phyloP scores from a whole-genome alignment of 2,797 vertebrate species.

The Catharus ustulatus region DNA sequence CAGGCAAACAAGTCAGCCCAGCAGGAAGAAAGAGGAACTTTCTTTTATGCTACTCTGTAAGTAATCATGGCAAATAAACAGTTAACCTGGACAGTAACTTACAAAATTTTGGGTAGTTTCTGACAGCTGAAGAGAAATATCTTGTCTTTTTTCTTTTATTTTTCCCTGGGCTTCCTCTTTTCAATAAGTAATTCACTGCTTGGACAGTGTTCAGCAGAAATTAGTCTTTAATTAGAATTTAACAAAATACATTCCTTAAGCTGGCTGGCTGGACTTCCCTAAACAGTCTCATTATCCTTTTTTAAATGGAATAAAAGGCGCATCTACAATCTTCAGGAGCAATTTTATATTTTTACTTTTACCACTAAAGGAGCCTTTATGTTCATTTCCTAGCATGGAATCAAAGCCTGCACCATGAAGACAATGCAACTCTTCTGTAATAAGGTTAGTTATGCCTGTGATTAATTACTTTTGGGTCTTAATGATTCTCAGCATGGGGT shows the following conservation, averaged over 20 bases:
- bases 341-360: slow-evolving; percentile 9
- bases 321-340: background rate
- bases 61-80: background rate
- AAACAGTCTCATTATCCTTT: slow-evolving; percentile 11
- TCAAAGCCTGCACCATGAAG: background rate
- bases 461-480: slow-evolving; percentile 29
- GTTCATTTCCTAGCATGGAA: slow-evolving; percentile 25
- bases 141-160: background rate
- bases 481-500: slow-evolving; percentile 7
- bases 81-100: background rate
- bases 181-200: slow-evolving; percentile 26
- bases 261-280: background rate
- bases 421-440: slow-evolving; percentile 9
- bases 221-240: slow-evolving; percentile 39
- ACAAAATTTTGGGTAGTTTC: background rate
- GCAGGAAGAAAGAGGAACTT: background rate
- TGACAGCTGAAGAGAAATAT: background rate
- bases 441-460: background rate
- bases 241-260: slow-evolving; percentile 4
- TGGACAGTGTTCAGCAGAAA: slow-evolving; percentile 28
- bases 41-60: background rate
- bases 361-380: background rate
- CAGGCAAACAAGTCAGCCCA: background rate
- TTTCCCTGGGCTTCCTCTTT: background rate
- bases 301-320: background rate